A percentile compares a stretch with the other conserved stretches of the same genome.
phyloP scores from a whole-genome alignment of 2,113 vertebrate genomes.

The Camelus dromedarius region DNA sequence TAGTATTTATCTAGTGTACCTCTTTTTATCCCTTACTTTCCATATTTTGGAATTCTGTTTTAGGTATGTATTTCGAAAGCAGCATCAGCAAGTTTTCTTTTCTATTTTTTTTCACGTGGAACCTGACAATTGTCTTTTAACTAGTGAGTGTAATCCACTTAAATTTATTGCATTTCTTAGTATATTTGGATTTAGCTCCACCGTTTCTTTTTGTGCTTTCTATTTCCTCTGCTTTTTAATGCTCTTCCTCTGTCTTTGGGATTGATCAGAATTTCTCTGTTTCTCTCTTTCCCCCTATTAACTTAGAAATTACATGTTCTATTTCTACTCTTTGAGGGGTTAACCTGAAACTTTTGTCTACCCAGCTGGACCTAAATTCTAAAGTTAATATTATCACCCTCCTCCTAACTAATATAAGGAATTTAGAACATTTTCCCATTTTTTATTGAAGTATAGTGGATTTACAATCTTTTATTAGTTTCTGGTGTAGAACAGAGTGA shows the following conservation, averaged over 20 bases:
- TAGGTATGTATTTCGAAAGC: not conserved
- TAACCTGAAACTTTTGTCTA: not conserved
- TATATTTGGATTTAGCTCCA: not conserved
- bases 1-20: not conserved
- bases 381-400: not conserved
- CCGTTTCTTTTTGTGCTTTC: not conserved
- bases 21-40: not conserved
- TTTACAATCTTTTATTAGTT: too few relatives aligned
- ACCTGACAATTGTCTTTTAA: not conserved
- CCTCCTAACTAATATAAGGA: not conserved
- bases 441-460: too few relatives aligned
- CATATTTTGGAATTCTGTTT: not conserved
- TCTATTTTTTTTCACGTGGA: not conserved
- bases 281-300: not conserved
- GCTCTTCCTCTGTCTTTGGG: not conserved
- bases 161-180: not conserved
- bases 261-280: not conserved
- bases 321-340: not conserved
- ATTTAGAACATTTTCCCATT: not conserved
- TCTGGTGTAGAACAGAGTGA: too few relatives aligned
- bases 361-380: not conserved
- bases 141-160: not conserved
- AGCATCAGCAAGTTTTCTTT: not conserved
- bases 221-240: not conserved
- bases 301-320: conserved; percentile 23